A percentile compares a stretch with the other conserved stretches of the same genome.
These are phyloP conservation scores for Synergus laeviventris DNA, from an alignment of 2,888 invertebrate genomes.

Conservation along the genomic window DNA sequence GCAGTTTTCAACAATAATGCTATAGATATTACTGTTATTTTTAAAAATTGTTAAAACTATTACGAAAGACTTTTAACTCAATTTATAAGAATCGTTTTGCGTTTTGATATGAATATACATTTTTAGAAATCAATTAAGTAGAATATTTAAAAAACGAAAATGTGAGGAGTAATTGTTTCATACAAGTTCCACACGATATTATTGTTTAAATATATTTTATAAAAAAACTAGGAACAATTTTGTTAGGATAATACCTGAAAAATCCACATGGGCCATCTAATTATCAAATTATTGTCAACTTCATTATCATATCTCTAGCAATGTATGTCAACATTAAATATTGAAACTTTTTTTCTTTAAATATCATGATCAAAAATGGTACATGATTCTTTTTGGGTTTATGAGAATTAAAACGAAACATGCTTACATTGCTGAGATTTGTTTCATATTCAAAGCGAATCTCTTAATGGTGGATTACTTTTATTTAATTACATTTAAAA, in stretches of 20 bases:
- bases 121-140: background rate
- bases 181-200: constrained; percentile 3
- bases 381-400: background rate
- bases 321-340: background rate
- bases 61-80: background rate
- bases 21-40: background rate
- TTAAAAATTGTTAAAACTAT: background rate
- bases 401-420: background rate
- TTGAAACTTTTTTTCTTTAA: constrained; percentile 6
- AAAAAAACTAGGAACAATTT: background rate
- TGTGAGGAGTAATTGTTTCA: background rate
- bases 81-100: background rate
- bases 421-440: background rate
- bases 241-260: background rate
- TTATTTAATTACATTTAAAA: background rate
- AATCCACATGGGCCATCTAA: background rate
- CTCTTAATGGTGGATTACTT: background rate
- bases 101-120: background rate
- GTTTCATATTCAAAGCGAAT: background rate
- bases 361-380: constrained; percentile 1
- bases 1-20: constrained; percentile 4
- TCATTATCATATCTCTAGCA: background rate
- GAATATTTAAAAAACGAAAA: background rate
- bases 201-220: constrained; percentile 23
- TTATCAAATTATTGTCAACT: background rate